Conservation (phyloP, 2,797 vertebrate species). For the Pipistrellus pipistrellus region DNA sequence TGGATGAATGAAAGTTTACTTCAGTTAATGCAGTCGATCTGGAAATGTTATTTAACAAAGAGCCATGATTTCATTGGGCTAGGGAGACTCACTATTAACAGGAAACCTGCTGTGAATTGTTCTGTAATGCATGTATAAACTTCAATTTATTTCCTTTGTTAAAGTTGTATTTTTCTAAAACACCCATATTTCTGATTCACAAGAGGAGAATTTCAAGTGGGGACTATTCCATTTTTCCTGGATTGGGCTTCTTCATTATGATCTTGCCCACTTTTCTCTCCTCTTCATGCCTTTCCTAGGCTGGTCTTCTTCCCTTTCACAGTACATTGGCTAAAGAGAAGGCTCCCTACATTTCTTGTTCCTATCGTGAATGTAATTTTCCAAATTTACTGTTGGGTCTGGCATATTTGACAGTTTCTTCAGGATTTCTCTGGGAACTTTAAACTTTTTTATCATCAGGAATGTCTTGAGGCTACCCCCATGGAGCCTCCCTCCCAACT, state of each 20-base stretch:
- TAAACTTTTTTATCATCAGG: background rate
- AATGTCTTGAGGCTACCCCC: background rate
- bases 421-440: background rate
- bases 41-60: constrained; percentile 65
- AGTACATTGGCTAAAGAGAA: background rate
- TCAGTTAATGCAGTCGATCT: constrained; percentile 50
- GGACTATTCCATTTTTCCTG: background rate
- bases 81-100: constrained; percentile 20
- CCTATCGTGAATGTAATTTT: background rate
- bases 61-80: constrained; percentile 52
- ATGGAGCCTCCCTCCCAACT: background rate
- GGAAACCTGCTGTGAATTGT: constrained; percentile 51
- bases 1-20: constrained; percentile 61
- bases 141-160: constrained; percentile 56
- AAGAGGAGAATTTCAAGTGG: background rate
- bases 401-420: background rate
- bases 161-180: constrained; percentile 41
- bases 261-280: background rate
- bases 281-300: background rate
- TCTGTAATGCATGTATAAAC: constrained; percentile 61
- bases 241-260: background rate
- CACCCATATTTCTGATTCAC: constrained; percentile 42
- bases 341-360: background rate
- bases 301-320: background rate
- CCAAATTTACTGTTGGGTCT: background rate